Conservation (phyloP, 2,888 invertebrate genomes). For the Dryadula phaetusa region DNA sequence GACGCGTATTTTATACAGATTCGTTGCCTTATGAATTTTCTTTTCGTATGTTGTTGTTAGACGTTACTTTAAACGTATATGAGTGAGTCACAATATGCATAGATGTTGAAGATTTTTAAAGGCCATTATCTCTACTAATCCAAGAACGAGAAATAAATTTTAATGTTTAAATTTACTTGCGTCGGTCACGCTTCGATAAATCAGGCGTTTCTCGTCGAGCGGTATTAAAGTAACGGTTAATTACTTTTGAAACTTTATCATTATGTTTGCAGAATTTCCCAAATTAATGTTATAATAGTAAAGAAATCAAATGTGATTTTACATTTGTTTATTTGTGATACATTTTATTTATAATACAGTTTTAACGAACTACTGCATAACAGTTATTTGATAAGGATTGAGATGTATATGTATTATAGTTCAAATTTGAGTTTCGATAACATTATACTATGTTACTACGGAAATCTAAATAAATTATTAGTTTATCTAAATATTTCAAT, state of each 20-base stretch:
- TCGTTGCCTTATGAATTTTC: constrained; percentile 14
- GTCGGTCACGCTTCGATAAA: constrained; percentile 44
- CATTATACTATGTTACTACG: no score
- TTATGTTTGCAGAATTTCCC: constrained; percentile 30
- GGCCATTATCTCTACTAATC: constrained; percentile 32
- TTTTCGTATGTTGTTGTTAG: constrained; percentile 12
- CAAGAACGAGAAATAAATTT: constrained; percentile 43
- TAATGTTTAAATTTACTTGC: constrained; percentile 43
- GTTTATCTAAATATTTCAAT: no score
- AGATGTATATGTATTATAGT: not conserved
- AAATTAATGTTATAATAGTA: constrained; percentile 24
- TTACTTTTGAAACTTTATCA: constrained; percentile 31
- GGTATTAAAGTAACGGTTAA: constrained; percentile 40
- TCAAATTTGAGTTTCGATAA: not conserved
- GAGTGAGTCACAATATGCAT: constrained; percentile 24
- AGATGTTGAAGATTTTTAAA: constrained; percentile 17
- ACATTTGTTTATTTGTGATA: no score
- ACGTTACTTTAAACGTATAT: constrained; percentile 17
- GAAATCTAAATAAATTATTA: no score
- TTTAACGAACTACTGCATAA: not conserved
- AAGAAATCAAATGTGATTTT: constrained; percentile 10
- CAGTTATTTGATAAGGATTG: constrained; percentile 3
- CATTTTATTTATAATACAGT: not conserved
- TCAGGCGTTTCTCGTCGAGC: constrained; percentile 35
- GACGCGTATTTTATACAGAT: constrained; percentile 12